These are phyloP conservation scores for Leiothrix lutea DNA, from an alignment of 2,113 vertebrate species.

Conservation along the genomic window DNA sequence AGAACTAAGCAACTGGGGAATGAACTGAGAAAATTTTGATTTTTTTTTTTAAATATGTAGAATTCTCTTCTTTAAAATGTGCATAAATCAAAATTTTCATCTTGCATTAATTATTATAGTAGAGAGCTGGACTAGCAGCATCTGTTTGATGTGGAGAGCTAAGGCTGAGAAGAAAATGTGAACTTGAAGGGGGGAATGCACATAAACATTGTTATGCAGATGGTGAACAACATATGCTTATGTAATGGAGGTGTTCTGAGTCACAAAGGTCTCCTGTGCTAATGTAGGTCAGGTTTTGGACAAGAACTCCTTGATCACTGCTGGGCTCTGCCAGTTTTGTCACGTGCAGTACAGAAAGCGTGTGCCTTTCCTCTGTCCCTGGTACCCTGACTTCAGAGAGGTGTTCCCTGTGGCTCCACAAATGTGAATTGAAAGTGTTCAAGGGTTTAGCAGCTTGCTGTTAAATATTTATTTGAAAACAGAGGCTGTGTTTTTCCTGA, in stretches of 20 bases:
- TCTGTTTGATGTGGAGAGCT: not conserved
- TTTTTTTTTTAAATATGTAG: not conserved
- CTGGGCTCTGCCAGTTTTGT: not conserved
- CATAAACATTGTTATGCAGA: not conserved
- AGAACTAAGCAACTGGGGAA: not conserved
- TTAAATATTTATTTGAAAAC: not conserved
- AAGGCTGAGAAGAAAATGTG: not conserved
- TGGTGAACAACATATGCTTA: not conserved
- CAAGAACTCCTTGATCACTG: not conserved
- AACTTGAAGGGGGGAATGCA: not conserved
- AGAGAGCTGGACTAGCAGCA: not conserved
- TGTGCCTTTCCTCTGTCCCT: not conserved
- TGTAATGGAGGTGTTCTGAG: not conserved
- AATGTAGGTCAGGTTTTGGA: not conserved
- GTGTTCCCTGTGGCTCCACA: not conserved
- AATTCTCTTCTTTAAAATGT: not conserved
- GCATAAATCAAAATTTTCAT: not conserved
- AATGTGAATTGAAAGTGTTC: not conserved
- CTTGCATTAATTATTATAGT: not conserved
- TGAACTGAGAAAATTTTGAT: rapidly evolving
- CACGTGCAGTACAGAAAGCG: not conserved
- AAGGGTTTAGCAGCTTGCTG: not conserved
- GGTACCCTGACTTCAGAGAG: not conserved
- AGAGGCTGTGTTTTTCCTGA: not conserved
- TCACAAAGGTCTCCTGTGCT: not conserved